Evolutionary conservation across 2,797 vertebrate genomes (phyloP).

Genomic region (Myripristis jacobus): DNA sequence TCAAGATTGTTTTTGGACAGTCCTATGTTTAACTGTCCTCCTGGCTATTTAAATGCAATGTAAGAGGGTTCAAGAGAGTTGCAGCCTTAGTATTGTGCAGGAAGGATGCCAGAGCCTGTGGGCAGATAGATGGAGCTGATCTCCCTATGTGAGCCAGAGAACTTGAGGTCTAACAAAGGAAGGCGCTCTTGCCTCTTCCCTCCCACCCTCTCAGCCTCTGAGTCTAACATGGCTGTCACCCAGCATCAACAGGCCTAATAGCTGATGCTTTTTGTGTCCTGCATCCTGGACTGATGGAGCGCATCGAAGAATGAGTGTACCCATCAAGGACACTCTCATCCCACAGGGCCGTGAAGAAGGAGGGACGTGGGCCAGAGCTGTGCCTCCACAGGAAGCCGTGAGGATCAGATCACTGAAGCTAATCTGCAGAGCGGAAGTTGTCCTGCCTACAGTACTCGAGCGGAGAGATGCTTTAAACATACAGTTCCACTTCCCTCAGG

Average conservation of each 20-base stretch:
- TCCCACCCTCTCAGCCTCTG: conserved; percentile 49
- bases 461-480: conserved; percentile 23
- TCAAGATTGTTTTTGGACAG: conserved; percentile 26
- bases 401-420: conserved; percentile 61
- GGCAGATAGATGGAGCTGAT: conserved; percentile 54
- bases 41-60: conserved; percentile 14
- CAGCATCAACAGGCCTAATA: conserved; percentile 74
- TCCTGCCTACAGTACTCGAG: background rate
- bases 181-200: conserved; percentile 45
- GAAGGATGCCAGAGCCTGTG: conserved; percentile 57
- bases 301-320: conserved; percentile 65
- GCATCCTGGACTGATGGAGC: conserved; percentile 61
- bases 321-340: conserved; percentile 64
- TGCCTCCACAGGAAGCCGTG: conserved; percentile 59
- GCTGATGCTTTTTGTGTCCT: conserved; percentile 74
- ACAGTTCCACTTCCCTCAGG: conserved; percentile 11
- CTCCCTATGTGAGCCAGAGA: conserved; percentile 57
- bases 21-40: conserved; percentile 45
- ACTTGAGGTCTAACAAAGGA: conserved; percentile 69
- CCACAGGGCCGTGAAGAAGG: conserved; percentile 46
- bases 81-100: conserved; percentile 24
- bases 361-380: conserved; percentile 47
- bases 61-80: conserved; percentile 13
- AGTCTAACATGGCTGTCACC: conserved; percentile 79
- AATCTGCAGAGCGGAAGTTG: conserved; percentile 73